Conservation (phyloP, 2,113 vertebrate species). For the Mesembrinibis cayennensis region DNA sequence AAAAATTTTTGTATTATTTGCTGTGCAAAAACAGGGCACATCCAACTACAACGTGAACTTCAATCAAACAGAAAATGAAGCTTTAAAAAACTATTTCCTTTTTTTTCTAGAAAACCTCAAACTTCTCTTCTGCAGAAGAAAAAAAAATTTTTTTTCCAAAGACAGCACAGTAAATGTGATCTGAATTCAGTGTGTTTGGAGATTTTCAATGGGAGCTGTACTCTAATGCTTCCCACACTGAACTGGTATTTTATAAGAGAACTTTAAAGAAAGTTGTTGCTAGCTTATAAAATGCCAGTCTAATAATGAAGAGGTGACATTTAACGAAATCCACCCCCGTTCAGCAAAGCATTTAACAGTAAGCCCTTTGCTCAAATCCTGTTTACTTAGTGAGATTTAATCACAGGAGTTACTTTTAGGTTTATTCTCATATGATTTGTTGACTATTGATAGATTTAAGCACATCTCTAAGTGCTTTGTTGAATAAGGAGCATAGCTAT, state of each 20-base stretch:
- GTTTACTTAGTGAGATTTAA: not conserved
- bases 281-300: conserved; percentile 29
- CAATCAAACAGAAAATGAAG: not conserved
- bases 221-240: not conserved
- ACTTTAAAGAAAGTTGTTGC: not conserved
- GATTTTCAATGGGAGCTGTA: not conserved
- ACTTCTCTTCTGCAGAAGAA: not conserved
- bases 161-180: not conserved
- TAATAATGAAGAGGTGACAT: conserved; percentile 46
- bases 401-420: not conserved
- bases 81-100: not conserved
- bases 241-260: not conserved
- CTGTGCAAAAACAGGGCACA: not conserved
- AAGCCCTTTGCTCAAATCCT: not conserved
- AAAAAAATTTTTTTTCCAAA: not conserved
- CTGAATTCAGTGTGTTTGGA: not conserved
- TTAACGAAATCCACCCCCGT: conserved; percentile 23
- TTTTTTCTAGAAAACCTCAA: not conserved
- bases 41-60: not conserved
- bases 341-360: not conserved
- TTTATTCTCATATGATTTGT: not conserved
- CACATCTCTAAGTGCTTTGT: not conserved
- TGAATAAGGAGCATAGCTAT: not conserved
- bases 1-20: not conserved
- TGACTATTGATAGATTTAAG: not conserved